Conservation (phyloP, 1,140 invertebrate species). For the Tetramorium parvispinum region DNA sequence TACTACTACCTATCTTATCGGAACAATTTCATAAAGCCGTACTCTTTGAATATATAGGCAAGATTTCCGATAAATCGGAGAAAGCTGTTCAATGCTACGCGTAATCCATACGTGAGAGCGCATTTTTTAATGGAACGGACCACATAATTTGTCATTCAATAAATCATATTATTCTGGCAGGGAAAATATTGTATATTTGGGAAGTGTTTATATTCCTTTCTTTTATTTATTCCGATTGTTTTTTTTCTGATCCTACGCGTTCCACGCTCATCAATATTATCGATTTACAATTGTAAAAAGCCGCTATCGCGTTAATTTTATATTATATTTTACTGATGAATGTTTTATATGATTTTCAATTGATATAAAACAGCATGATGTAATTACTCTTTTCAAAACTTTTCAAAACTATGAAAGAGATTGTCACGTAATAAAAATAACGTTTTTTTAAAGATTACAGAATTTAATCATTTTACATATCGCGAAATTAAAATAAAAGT, state of each 20-base stretch:
- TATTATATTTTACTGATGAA: background rate
- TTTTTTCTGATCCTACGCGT: background rate
- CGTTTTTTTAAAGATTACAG: background rate
- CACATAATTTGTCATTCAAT: conserved; percentile 6
- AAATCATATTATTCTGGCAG: background rate
- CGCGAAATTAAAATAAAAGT: background rate
- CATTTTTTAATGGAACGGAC: background rate
- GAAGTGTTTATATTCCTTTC: background rate
- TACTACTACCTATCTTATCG: conserved; percentile 15
- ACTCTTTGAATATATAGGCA: conserved; percentile 10
- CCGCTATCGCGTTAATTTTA: background rate
- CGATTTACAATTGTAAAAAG: background rate
- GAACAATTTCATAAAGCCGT: background rate
- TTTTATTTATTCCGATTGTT: background rate
- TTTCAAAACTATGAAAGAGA: background rate
- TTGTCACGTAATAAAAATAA: background rate
- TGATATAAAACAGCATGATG: background rate
- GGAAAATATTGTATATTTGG: background rate
- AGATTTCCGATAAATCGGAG: conserved; percentile 42
- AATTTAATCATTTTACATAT: background rate
- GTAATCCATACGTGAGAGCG: background rate
- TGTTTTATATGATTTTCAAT: conserved; percentile 3
- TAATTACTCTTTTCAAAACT: background rate
- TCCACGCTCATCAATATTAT: background rate
- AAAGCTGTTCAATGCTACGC: background rate